Conservation (phyloP, 2,888 invertebrate species). For the Noctua janthe region DNA sequence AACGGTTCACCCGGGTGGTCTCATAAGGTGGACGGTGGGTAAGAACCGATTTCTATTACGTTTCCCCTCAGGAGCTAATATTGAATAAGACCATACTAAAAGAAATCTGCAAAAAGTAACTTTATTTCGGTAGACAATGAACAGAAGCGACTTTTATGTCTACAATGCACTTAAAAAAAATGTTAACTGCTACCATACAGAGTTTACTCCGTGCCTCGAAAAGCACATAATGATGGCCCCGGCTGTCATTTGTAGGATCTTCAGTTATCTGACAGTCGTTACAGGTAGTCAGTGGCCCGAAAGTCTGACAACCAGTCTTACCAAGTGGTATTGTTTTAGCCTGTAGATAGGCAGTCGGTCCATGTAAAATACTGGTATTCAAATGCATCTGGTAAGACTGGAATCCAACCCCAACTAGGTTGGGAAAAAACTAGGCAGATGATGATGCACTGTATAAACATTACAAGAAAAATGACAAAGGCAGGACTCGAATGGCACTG, state of each 20-base stretch:
- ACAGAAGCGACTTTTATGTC: neutral
- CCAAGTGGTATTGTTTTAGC: no score
- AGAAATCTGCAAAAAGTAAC: neutral
- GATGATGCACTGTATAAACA: neutral
- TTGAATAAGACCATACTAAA: neutral
- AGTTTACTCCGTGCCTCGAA: neutral
- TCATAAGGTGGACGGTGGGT: no score
- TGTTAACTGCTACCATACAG: no score
- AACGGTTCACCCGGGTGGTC: no score
- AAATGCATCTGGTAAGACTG: neutral
- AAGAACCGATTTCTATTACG: neutral
- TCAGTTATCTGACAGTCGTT: neutral
- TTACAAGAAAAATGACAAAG: neutral
- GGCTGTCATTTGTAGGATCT: neutral
- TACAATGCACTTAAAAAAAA: neutral
- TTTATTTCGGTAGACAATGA: neutral
- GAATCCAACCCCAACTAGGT: neutral
- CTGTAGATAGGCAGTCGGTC: no score
- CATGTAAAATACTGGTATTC: neutral
- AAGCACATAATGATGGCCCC: no score
- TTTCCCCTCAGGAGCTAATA: neutral
- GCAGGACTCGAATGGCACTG: no score
- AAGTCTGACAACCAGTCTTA: no score
- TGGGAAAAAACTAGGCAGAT: neutral
- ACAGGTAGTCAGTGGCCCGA: no score